Base-by-base conservation (phyloP, 2,113 vertebrate species). In the Hippocampus mohnikei region DNA sequence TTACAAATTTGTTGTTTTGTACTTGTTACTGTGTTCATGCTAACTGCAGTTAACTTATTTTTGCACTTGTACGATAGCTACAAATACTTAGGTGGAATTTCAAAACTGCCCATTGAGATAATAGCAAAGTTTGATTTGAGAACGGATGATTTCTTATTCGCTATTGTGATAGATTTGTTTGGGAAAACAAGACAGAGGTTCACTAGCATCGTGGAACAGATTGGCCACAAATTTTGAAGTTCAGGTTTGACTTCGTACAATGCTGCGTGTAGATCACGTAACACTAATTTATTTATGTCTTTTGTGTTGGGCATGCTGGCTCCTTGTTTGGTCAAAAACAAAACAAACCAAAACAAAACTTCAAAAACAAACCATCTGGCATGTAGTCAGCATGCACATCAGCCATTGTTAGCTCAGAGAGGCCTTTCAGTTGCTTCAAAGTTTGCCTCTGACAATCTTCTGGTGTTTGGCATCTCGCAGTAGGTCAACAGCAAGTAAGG, bases 371-470 rank as follows among this genome's bases (percentile, higher is more conserved):
- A 9, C 29, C 6, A 8, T 15, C 59, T 48, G 50, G 10, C 59
- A 58, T 29, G n/a, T 58, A 10, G 21, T 46, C 46, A 63, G 37
- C 50, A 33, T 55, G 48, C n/a, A 6, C 46, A 29, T 29, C 59
- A 53, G 4, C 65, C 64, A 67, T 9, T 37, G 65, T 5, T 66
- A 71, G 29, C 61, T 58, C 20, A 33, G 50, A 59, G 55, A 20
- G 65, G 21, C 44, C 23, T 55, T 41, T 52, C 3, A 40, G 42
- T 29, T 8, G 46, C 12, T 64, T 0, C 3, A 9, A 65, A 42
- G 21, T 56, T 67, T 72, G 66, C 29, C 62, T 3, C 10, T 48
- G 48, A 73, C 73, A 69, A 16, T 21, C 48, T 50, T 6, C 8
- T 55, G 8, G 21, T 0, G 52, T 23, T 55, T 58, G 23, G 23